Base-by-base conservation (phyloP, 2,888 invertebrate species). In the Norana najaformis region DNA sequence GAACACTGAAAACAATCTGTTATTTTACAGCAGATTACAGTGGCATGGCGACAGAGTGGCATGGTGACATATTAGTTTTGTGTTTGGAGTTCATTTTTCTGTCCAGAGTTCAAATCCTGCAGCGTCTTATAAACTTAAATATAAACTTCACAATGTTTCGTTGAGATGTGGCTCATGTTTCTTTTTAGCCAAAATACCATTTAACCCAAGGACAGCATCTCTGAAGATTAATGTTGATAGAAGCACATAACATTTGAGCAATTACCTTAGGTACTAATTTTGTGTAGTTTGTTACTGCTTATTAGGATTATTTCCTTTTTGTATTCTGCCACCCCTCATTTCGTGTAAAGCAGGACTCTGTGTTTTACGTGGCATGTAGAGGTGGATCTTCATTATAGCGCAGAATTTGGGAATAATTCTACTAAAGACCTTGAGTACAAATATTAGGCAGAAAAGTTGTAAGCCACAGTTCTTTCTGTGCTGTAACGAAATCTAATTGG, bases 321-420 rank as follows among this genome's bases (percentile, higher is more conserved):
- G n/a, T 69, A 69, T 69, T n/a, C 69, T 69, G 30, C 69, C 69
- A 69, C n/a, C 5, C n/a, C n/a, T n/a, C 30, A 69, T 69, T 30
- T 69, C 11, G 6, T 69, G 8, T 69, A n/a, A 69, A 16, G n/a
- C 69, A 69, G n/a, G 69, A n/a, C 69, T n/a, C n/a, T 0, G 69
- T 69, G 69, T 69, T 69, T 69, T 69, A 30, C 30, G n/a, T n/a
- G 5, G n/a, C 11, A 11, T n/a, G n/a, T 30, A n/a, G n/a, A n/a
- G n/a, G 69, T n/a, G 30, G 69, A 69, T n/a, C 69, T n/a, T 69
- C 8, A 11, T 69, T 69, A n/a, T n/a, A n/a, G 69, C 13, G 69
- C 69, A n/a, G 69, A n/a, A n/a, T n/a, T 69, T 69, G 69, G 69
- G 30, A 69, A n/a, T n/a, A 69, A 69, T 69, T n/a, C n/a, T n/a